Evolutionary conservation across 35 echinoderm and acorn worm species (phyloP), one percentile per base, ranked within the genome.

Genomic region (Ophioderma brevispina): DNA sequence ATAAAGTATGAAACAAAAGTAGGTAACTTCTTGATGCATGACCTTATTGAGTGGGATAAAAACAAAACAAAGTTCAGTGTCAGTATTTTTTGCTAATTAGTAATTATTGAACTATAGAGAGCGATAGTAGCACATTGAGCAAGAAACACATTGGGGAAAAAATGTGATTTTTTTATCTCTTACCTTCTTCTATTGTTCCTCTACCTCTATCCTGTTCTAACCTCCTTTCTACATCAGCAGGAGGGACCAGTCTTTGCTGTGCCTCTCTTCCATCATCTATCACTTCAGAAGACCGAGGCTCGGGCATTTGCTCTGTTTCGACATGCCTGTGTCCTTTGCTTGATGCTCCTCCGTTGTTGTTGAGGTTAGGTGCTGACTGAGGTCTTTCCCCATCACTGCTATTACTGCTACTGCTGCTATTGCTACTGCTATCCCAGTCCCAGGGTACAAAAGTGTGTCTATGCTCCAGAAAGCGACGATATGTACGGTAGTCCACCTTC

Each of bases 391-490:
- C n/a, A 36, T 37, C 50, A 8, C 39, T 23, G 30, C 37, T 40
- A 31, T 31, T 8, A 31, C 21, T 30, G 21, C 79, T 32, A n/a
- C 19, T 46, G 19, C 70, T 36, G 30, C 86, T 86, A 80, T 88
- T 84, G 19, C 92, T 90, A 36, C 90, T 92, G 38, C 92, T 91
- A 32, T 91, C 89, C 87, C 90, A 96, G 76, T 96, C 94, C 94
- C 94, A 96, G 32, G 89, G 82, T 38, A 96, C 39, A 55, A 96
- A 86, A 43, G 89, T 64, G 87, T 96, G 94, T 63, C 86, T 86
- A 38, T 93, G 87, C 76, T 96, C 94, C 64, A 92, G 76, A 81
- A 80, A 81, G 32, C 94, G 43, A 32, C 94, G 81, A n/a, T 81
- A 76, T 31, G 46, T 28, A 14, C 94, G 46, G 75, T 96, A 96